These are phyloP conservation scores for Chamaetylas fuelleborni DNA, from an alignment of 2,113 vertebrate species.

Conservation along the genomic window DNA sequence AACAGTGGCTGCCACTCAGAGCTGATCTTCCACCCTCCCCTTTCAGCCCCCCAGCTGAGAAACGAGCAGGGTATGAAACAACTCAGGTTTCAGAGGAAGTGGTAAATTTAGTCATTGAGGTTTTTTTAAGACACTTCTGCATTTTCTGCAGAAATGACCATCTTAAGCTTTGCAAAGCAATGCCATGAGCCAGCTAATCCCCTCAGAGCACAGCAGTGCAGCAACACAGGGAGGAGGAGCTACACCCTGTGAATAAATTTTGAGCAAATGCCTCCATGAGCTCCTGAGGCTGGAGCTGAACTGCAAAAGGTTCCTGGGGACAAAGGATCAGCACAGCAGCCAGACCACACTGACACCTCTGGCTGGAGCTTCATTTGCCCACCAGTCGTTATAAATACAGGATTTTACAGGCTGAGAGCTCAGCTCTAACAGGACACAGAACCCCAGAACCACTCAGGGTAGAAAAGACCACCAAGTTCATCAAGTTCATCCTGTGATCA, in stretches of 20 bases:
- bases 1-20: not conserved
- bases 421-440: not conserved
- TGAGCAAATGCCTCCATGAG: accelerated
- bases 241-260: not conserved
- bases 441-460: not conserved
- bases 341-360: not conserved
- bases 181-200: not conserved
- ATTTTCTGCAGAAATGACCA: not conserved
- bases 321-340: not conserved
- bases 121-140: not conserved
- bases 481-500: not conserved
- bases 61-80: not conserved
- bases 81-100: constrained; percentile 43
- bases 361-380: not conserved
- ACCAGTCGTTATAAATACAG: not conserved
- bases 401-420: not conserved
- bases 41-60: not conserved
- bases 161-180: not conserved
- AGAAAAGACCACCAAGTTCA: not conserved
- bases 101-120: not conserved
- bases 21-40: not conserved
- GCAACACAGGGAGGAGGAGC: not conserved
- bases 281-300: not conserved
- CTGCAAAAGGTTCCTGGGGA: not conserved
- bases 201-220: not conserved